phyloP scores from a whole-genome alignment of 2,888 invertebrate species.

The Brachypterus glaber region DNA sequence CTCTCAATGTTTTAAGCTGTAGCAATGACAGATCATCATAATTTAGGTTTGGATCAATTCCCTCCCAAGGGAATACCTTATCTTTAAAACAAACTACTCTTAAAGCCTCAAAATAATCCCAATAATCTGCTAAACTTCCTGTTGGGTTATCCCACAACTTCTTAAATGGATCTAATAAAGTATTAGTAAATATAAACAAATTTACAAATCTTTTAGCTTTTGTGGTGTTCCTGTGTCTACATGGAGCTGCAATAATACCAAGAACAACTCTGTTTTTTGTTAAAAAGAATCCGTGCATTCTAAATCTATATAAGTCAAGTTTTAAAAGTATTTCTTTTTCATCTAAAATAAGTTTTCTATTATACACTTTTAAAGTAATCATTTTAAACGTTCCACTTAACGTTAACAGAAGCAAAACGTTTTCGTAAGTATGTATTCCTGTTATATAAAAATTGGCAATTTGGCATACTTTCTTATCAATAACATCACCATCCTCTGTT shows the following conservation, averaged over 20 bases:
- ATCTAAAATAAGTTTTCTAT: constrained; percentile 27
- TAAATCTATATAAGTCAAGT: constrained; percentile 28
- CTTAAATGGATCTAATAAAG: constrained; percentile 27
- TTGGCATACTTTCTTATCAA: constrained; percentile 25
- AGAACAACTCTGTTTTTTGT: constrained; percentile 30
- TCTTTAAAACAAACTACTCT: constrained; percentile 30
- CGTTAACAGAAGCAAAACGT: constrained; percentile 26
- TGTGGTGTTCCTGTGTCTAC: constrained; percentile 24
- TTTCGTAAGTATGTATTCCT: constrained; percentile 21
- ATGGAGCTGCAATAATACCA: constrained; percentile 28
- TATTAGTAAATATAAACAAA: constrained; percentile 29
- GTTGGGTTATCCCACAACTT: constrained; percentile 29
- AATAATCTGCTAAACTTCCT: constrained; percentile 28
- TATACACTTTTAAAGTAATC: constrained; percentile 24
- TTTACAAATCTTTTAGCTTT: constrained; percentile 24
- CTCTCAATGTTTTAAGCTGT: constrained; percentile 31
- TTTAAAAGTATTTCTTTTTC: constrained; percentile 28
- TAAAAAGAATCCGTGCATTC: constrained; percentile 30
- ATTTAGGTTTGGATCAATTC: constrained; percentile 26
- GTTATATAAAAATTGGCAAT: constrained; percentile 31
- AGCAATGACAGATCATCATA: constrained; percentile 29
- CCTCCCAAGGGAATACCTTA: constrained; percentile 32
- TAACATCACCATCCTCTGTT: constrained; percentile 25
- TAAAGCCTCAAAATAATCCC: constrained; percentile 36
- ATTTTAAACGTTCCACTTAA: constrained; percentile 31